These are phyloP conservation scores for Bellardia bayeri DNA, from an alignment of 2,888 invertebrate genomes.

Conservation along the genomic window DNA sequence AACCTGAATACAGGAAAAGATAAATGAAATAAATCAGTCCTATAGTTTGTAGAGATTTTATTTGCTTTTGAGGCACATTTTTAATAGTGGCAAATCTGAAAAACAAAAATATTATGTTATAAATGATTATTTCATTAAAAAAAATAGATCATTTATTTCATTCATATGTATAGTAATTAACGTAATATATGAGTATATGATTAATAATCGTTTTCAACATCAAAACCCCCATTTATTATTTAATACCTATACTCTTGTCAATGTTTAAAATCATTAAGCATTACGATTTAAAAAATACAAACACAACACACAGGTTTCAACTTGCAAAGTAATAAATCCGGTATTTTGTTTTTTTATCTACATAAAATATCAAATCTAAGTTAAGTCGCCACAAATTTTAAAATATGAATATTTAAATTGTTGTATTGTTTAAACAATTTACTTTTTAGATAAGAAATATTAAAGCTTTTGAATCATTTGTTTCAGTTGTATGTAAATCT, in stretches of 20 bases:
- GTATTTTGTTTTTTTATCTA: constrained; percentile 9
- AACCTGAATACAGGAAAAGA: constrained; percentile 96
- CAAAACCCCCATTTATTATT: not conserved
- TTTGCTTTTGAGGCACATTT: constrained; percentile 87
- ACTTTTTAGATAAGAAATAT: constrained; percentile 42
- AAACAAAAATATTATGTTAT: constrained; percentile 83
- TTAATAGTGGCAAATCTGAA: constrained; percentile 88
- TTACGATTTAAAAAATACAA: constrained; percentile 1
- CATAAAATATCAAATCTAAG: constrained; percentile 4
- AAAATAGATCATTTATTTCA: too few species aligned
- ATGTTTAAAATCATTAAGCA: constrained; percentile 11
- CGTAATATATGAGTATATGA: too few species aligned
- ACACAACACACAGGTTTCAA: not conserved
- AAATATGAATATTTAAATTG: not conserved
- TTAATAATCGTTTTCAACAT: not conserved
- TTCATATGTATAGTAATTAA: too few species aligned
- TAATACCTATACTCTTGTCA: not conserved
- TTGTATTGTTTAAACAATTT: constrained; percentile 4
- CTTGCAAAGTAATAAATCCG: not conserved
- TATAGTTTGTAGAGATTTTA: constrained; percentile 87
- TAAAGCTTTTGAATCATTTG: not conserved
- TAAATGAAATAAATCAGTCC: constrained; percentile 95
- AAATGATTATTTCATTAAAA: not conserved
- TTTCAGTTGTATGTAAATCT: not conserved
- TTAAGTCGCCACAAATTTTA: not conserved